Evolutionary conservation across 2,797 vertebrate genomes (phyloP).

Genomic region (Strix occidentalis): DNA sequence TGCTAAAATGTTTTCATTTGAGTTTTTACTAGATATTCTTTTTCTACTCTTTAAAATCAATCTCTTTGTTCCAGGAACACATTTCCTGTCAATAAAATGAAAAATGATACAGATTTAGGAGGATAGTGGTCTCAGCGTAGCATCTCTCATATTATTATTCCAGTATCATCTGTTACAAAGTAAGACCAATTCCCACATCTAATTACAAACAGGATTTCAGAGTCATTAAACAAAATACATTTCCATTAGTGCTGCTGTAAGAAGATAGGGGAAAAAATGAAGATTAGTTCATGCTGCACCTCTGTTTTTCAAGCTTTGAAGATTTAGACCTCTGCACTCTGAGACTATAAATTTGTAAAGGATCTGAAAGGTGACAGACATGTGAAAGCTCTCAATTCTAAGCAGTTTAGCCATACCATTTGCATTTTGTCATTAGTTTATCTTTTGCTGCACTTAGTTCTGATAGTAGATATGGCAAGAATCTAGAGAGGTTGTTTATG

Average conservation of each 20-base stretch:
- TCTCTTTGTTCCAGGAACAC: slow-evolving; percentile 76
- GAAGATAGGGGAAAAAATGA: slow-evolving; percentile 73
- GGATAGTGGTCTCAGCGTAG: slow-evolving; percentile 79
- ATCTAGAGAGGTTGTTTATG: slow-evolving; percentile 30
- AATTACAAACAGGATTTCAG: slow-evolving; percentile 91
- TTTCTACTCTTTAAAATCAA: slow-evolving; percentile 80
- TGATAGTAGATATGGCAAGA: slow-evolving; percentile 44
- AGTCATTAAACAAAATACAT: slow-evolving; percentile 90
- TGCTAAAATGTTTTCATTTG: slow-evolving; percentile 49
- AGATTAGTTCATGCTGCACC: slow-evolving; percentile 77
- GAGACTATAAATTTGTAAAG: slow-evolving; percentile 71
- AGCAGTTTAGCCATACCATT: slow-evolving; percentile 12
- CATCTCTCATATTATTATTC: slow-evolving; percentile 89
- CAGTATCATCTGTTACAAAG: slow-evolving; percentile 91
- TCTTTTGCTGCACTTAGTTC: slow-evolving; percentile 46
- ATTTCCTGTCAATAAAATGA: slow-evolving; percentile 85
- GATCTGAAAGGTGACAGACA: slow-evolving; percentile 61
- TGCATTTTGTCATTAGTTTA: slow-evolving; percentile 54
- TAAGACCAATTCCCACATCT: slow-evolving; percentile 92
- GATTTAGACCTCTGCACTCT: slow-evolving; percentile 71
- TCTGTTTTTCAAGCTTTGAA: slow-evolving; percentile 74
- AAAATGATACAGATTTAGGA: slow-evolving; percentile 84
- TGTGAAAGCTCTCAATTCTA: slow-evolving; percentile 44
- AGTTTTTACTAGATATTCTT: slow-evolving; percentile 77
- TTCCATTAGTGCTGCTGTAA: slow-evolving; percentile 86